Base-by-base conservation (phyloP, 1,140 invertebrate species). In the Leptinotarsa lineolata region DNA sequence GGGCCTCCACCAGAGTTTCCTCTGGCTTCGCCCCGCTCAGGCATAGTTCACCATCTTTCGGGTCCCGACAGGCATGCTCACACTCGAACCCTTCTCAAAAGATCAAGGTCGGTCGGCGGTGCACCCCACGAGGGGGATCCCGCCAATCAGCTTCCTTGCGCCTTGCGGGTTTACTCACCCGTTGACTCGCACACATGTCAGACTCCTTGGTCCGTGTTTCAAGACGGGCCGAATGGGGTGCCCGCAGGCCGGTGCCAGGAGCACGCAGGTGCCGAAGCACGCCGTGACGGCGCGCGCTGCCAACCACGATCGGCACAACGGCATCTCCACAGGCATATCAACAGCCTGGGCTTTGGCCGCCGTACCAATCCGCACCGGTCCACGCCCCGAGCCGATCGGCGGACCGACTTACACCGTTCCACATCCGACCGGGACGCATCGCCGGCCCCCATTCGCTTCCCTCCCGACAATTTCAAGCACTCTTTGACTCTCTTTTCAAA, bases 171-270 rank as follows among this genome's bases (percentile, higher is more conserved):
- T 91, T 90, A 77, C 81, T 83, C 74, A 79, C 89, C 87, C 89
- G 88, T 89, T 89, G 88, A 93, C 92, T 94, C 87, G 92, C 92
- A 88, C 86, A 91, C 88, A 90, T 90, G 91, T 88, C 92, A 92
- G 90, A 94, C 92, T 94, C 92, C 92, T 94, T 94, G 92, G 92
- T 94, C 93, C 92, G 92, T 94, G 92, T 94, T 95, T 94, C 92
- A 94, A 95, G 94, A 95, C 92, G 92, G 92, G 92, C 91, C 91
- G n/a, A n/a, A n/a, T n/a, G n/a, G n/a, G n/a, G n/a, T n/a, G n/a
- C n/a, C n/a, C n/a, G 16, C 74, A 79, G 75, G 79, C 86, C 48
- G 48, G 16, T 54, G 48, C 48, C 48, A 11, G 48, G 48, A 54
- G 48, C 48, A 16, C 48, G 48, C 48, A 54, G 11, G 48, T 54